phyloP scores from a whole-genome alignment of 2,797 vertebrate species.

The Chelon labrosus region DNA sequence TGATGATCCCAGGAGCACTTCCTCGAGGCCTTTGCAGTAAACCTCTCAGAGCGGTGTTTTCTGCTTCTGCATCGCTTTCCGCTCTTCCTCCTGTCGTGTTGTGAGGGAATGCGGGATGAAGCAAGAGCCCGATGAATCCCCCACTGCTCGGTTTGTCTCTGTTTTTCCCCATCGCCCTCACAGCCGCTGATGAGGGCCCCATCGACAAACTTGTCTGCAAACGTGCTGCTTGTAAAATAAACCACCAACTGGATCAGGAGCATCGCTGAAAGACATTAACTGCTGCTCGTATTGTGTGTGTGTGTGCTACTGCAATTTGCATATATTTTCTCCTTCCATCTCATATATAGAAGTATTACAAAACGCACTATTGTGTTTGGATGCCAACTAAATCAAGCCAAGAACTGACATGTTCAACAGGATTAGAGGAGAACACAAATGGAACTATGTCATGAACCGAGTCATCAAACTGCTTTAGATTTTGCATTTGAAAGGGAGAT shows the following conservation, averaged over 20 bases:
- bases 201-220: constrained; percentile 38
- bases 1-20: constrained; percentile 36
- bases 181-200: constrained; percentile 15
- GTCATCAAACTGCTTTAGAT: constrained; percentile 10
- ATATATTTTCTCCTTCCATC: constrained; percentile 37
- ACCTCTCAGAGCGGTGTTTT: constrained; percentile 36
- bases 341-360: constrained; percentile 32
- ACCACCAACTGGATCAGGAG: constrained; percentile 34
- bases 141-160: constrained; percentile 45
- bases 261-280: constrained; percentile 17
- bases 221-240: constrained; percentile 45
- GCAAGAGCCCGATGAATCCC: constrained; percentile 52
- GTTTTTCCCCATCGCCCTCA: constrained; percentile 41
- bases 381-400: constrained; percentile 27
- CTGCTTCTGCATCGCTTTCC: constrained; percentile 20
- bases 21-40: constrained; percentile 44
- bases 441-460: constrained; percentile 17
- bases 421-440: constrained; percentile 44
- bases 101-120: constrained; percentile 53
- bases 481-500: constrained; percentile 13
- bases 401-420: constrained; percentile 15
- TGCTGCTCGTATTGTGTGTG: constrained; percentile 5
- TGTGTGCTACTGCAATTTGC: constrained; percentile 24
- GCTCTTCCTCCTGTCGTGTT: constrained; percentile 38
- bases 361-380: constrained; percentile 29